Evolutionary conservation across 2,113 vertebrate genomes (phyloP), one percentile per base, ranked within the genome.

Genomic region (Erpornis zantholeuca): DNA sequence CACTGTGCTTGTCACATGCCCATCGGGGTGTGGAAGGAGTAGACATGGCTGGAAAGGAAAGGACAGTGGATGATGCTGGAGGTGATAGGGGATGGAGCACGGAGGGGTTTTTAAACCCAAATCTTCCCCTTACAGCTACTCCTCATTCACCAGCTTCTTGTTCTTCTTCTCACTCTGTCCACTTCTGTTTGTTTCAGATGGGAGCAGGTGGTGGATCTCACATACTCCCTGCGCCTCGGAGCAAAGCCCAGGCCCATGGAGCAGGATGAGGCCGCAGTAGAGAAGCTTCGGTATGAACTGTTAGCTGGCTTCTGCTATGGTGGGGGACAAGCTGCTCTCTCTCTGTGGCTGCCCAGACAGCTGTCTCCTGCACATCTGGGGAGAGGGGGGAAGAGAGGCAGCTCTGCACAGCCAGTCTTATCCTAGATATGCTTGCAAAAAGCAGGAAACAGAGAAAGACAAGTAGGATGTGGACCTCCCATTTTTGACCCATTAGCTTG

Each of bases 171-270:
- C 49, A 77, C 23, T 65, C 9, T 5, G 8, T 54, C 27, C 10
- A 21, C 6, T 80, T 45, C 53, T 64, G n/a, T 77, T 79, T 70
- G 38, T 94, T 93, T 59, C 96, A 99, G 99, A 77, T 99, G 99
- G 99, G 99, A 99, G 87, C 98, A 99, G 86, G 99, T 99, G 94
- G 99, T 99, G 94, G 99, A 99, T 78, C 97, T 98, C 87, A 99
- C 99, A 4, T 99, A 98, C 27, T 98, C 98, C 2, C 91, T 99
- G 64, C 98, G 98, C 88, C 98, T 99, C 3, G 99, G 99, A 40
- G 97, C 98, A 3, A 99, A 98, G 83, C 99, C 99, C 71, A 98
- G 97, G 92, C 97, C 99, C 1, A 98, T 99, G 4, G 98, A 98
- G 69, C 96, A 97, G 11, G 99, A 99, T 45, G 97, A 98, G 1